Percentiles rank a stretch among this genome's conserved stretches.
These are phyloP conservation scores for Elephas maximus DNA, from an alignment of 2,113 vertebrate species.

Conservation along the genomic window DNA sequence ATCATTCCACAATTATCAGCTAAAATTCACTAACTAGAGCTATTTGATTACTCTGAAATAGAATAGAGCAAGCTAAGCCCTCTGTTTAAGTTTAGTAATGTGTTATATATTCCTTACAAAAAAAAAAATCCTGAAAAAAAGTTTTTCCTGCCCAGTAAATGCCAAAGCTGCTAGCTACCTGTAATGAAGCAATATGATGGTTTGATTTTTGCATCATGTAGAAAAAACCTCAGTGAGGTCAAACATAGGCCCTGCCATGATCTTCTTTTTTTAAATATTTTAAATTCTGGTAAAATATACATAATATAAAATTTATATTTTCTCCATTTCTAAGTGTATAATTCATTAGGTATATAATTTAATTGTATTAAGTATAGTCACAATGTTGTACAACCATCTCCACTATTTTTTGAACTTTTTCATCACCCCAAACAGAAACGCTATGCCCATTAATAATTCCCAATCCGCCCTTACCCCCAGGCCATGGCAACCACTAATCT, in stretches of 20 bases:
- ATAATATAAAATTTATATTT: too few relatives aligned
- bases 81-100: background rate
- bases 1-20: background rate
- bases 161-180: background rate
- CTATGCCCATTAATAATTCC: too few relatives aligned
- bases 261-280: too few relatives aligned
- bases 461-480: too few relatives aligned
- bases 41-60: background rate
- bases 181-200: background rate
- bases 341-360: too few relatives aligned
- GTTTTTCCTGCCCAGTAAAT: background rate
- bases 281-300: too few relatives aligned
- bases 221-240: background rate
- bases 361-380: too few relatives aligned
- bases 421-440: too few relatives aligned
- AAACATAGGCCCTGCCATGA: background rate
- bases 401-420: too few relatives aligned
- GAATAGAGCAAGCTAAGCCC: background rate
- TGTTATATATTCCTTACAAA: constrained; percentile 1
- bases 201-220: background rate
- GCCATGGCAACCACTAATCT: too few relatives aligned
- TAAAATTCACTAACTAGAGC: background rate
- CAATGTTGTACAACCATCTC: too few relatives aligned
- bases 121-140: background rate
- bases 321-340: too few relatives aligned